Conservation (phyloP, 2,113 vertebrate species). For the Lophius piscatorius region DNA sequence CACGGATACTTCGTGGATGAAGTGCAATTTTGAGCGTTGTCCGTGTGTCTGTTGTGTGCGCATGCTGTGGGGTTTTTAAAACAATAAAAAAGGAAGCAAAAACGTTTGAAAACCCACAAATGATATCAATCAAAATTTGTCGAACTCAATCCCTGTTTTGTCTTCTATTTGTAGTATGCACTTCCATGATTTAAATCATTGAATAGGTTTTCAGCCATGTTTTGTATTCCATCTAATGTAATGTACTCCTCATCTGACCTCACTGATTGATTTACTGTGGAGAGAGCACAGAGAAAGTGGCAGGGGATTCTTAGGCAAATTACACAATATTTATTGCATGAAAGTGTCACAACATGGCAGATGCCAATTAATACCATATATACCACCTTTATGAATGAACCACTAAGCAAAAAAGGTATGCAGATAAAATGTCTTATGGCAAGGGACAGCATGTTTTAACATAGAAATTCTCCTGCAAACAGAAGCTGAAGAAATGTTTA, state of each 20-base stretch:
- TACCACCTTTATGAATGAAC: constrained; percentile 1
- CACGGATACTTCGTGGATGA: constrained; percentile 35
- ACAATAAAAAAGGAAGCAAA: background rate
- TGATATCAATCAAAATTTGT: constrained; percentile 3
- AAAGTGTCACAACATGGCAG: too few species aligned
- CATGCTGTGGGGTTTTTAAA: background rate
- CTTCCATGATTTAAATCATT: too few species aligned
- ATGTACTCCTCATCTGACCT: too few species aligned
- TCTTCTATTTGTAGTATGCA: too few species aligned
- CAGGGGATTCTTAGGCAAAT: too few species aligned
- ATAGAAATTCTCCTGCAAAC: constrained; percentile 12
- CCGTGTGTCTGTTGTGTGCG: background rate
- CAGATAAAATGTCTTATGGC: background rate
- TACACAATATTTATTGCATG: too few species aligned
- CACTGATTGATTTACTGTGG: too few species aligned
- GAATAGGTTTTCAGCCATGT: too few species aligned
- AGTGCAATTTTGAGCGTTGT: constrained; percentile 18
- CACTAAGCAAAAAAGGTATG: background rate
- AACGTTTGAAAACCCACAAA: background rate
- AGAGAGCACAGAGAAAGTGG: too few species aligned
- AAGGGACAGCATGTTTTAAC: too few species aligned
- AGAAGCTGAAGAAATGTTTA: constrained; percentile 15
- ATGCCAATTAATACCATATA: constrained; percentile 11
- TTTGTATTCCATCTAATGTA: too few species aligned
- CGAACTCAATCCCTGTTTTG: too few species aligned